Evolutionary conservation across 2,888 invertebrate species (phyloP), one percentile per base, ranked within the genome.

Genomic region (Drosophila robusta): DNA sequence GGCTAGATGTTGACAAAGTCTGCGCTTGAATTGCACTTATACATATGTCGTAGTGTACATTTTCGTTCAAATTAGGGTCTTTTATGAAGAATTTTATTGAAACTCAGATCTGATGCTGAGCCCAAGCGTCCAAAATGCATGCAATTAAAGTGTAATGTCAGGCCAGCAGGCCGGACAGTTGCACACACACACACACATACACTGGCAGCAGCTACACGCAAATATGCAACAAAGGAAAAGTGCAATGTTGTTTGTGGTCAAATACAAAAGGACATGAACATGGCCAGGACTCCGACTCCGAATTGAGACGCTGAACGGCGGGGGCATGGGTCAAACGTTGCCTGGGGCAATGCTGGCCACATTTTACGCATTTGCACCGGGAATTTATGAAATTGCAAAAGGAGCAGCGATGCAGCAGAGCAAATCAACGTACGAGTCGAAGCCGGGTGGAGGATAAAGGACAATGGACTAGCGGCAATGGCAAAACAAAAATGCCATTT

Each of bases 321-420:
- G 3, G 29, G 32, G 22, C 46, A 55, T 66, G 57, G 41, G 41
- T 50, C 51, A 66, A 68, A 51, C 45, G 63, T 58, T 62, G 70
- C 49, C 66, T 9, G 26, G 76, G 61, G 70, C 47, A 34, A 34
- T 64, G 55, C 61, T 64, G 54, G 71, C 68, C 75, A 79, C 79
- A 83, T 86, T 86, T 79, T 86, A 80, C 79, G 80, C 81, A 80
- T 77, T 79, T 81, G 75, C 69, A 68, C 51, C 56, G 77, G 56
- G 77, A 72, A 74, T 83, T 87, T 83, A 84, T 84, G 87, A 81
- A 84, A 87, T 84, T 76, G 77, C 68, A 64, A 82, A 70, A 67
- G 55, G 56, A 63, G 32, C 49, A 44, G 39, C 26, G 6, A 41
- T 65, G 77, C 81, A 76, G 51, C 62, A 61, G 50, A 67, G 60